Conservation (phyloP, 2,888 invertebrate species). For the Chironomus tentans region DNA sequence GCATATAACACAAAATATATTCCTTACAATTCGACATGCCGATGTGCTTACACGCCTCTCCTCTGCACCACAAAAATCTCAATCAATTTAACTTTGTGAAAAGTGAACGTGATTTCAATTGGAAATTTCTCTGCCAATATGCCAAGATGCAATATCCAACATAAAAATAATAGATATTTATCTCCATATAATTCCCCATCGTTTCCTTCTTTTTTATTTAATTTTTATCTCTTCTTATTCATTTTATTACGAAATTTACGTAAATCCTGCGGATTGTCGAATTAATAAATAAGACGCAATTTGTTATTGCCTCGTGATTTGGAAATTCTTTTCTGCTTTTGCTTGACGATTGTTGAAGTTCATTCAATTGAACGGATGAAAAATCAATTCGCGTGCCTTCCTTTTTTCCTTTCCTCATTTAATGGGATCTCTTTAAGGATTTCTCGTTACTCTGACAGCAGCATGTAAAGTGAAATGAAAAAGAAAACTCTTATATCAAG, state of each 20-base stretch:
- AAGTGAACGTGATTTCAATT: slow-evolving; percentile 26
- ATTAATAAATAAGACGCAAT: slow-evolving; percentile 12
- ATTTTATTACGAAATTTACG: not conserved
- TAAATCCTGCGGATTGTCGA: too few species aligned
- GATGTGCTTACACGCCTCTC: too few species aligned
- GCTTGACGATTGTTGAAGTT: not conserved
- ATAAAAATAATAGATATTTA: slow-evolving; percentile 10
- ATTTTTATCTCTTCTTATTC: not conserved
- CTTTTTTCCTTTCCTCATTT: not conserved
- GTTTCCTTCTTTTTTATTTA: not conserved
- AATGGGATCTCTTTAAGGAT: not conserved
- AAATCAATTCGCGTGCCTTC: slow-evolving; percentile 25
- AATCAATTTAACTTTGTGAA: slow-evolving; percentile 21
- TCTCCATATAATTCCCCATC: slow-evolving; percentile 7
- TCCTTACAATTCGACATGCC: too few species aligned
- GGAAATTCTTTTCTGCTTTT: not conserved
- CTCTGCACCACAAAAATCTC: not conserved
- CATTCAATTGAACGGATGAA: not conserved
- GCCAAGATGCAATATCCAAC: not conserved
- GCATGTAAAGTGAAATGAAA: not conserved
- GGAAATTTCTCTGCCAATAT: slow-evolving; percentile 3
- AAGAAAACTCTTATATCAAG: not conserved
- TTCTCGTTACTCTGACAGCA: not conserved
- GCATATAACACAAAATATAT: too few species aligned
- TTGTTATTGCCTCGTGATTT: slow-evolving; percentile 10